Evolutionary conservation across 1,140 invertebrate genomes (phyloP).

Genomic region (Bradysia coprophila): DNA sequence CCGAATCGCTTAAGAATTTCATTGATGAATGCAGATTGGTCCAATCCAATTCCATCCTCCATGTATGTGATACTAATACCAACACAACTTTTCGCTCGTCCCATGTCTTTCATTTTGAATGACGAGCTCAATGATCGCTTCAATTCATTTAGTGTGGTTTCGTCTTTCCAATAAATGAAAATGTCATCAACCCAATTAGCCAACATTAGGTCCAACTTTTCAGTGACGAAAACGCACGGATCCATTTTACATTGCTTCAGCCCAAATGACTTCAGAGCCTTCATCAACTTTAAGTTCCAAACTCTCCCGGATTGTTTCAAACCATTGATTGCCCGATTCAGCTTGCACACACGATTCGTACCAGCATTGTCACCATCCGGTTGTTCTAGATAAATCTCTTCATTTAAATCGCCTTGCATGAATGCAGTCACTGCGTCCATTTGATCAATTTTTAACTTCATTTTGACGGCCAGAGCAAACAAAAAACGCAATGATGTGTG

Average conservation of each 20-base stretch:
- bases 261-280: conserved; percentile 4
- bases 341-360: conserved; percentile 1
- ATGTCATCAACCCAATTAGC: conserved; percentile 15
- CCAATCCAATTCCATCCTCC: conserved; percentile 11
- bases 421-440: conserved; percentile 14
- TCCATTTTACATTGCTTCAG: conserved; percentile 6
- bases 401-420: conserved; percentile 8
- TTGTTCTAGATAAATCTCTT: conserved; percentile 11
- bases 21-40: conserved; percentile 17
- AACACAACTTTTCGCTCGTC: conserved; percentile 11
- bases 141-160: conserved; percentile 4
- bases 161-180: conserved; percentile 10
- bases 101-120: conserved; percentile 13
- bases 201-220: conserved; percentile 5
- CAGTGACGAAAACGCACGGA: conserved; percentile 11
- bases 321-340: conserved; percentile 1
- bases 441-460: no score
- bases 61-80: conserved; percentile 15
- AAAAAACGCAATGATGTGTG: no score
- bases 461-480: no score
- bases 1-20: conserved; percentile 12
- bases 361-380: conserved; percentile 7
- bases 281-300: conserved; percentile 14
- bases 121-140: conserved; percentile 5
- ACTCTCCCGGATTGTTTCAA: neutral